Conservation (phyloP, 1,140 invertebrate genomes). For the Saccostrea echinata region DNA sequence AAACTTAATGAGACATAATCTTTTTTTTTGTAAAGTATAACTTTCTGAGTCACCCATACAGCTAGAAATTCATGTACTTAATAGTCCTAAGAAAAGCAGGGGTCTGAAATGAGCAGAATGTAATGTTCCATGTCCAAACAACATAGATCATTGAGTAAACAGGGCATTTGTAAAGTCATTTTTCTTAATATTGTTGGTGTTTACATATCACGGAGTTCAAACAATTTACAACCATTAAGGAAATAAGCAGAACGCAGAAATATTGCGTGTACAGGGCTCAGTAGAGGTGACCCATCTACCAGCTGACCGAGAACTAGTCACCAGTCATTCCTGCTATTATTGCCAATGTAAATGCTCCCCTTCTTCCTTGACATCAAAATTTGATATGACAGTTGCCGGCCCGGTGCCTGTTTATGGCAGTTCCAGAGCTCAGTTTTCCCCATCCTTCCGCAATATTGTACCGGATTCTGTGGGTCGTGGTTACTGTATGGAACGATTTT, state of each 20-base stretch:
- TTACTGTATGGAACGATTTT: neutral
- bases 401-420: neutral
- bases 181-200: neutral
- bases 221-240: slow-evolving; percentile 1
- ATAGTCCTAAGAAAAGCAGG: neutral
- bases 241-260: neutral
- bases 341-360: neutral
- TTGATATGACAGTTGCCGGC: slow-evolving; percentile 6
- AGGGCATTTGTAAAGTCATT: neutral
- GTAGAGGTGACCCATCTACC: neutral
- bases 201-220: slow-evolving; percentile 6
- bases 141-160: neutral
- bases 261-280: neutral
- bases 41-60: neutral
- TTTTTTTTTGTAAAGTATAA: neutral
- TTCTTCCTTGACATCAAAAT: slow-evolving; percentile 1
- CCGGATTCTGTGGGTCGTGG: neutral
- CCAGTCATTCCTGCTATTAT: neutral
- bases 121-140: neutral
- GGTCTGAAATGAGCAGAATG: no score
- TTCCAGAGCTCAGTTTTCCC: neutral
- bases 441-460: slow-evolving; percentile 6
- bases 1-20: no score
- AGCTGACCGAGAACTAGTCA: slow-evolving; percentile 10
- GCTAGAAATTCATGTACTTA: neutral